Percentiles rank a stretch among this genome's conserved stretches.
phyloP scores from a whole-genome alignment of 2,888 invertebrate genomes.

The Heliothis peltigera region DNA sequence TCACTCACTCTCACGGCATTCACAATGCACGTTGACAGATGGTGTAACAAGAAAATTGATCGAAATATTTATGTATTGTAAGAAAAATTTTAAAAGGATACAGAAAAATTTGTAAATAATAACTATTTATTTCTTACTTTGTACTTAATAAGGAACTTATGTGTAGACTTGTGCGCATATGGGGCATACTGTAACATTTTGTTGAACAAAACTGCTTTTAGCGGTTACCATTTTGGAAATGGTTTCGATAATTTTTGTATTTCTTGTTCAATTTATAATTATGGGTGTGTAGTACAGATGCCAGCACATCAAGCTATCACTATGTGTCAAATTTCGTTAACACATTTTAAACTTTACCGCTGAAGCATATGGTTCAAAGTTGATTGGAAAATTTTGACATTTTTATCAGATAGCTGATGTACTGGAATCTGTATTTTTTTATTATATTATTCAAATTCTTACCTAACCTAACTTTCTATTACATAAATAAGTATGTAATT shows the following conservation, averaged over 20 bases:
- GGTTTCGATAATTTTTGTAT: constrained; percentile 1
- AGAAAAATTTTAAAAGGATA: constrained; percentile 40
- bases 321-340: no score
- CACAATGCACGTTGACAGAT: constrained; percentile 51
- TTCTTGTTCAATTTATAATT: not conserved
- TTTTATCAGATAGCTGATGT: no score
- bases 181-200: constrained; percentile 7
- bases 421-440: no score
- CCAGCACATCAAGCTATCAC: no score
- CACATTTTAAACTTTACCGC: no score
- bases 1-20: constrained; percentile 41
- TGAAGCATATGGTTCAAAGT: no score
- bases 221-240: constrained; percentile 17
- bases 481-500: no score
- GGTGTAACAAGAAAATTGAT: constrained; percentile 40
- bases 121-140: constrained; percentile 77
- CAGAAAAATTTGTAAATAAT: constrained; percentile 67
- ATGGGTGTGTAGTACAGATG: no score
- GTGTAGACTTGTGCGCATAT: constrained; percentile 47
- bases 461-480: no score
- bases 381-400: no score
- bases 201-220: constrained; percentile 8
- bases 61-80: constrained; percentile 46
- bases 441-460: no score
- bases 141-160: constrained; percentile 72